Evolutionary conservation across 2,797 vertebrate species (phyloP).

Genomic region (Pempheris klunzingeri): DNA sequence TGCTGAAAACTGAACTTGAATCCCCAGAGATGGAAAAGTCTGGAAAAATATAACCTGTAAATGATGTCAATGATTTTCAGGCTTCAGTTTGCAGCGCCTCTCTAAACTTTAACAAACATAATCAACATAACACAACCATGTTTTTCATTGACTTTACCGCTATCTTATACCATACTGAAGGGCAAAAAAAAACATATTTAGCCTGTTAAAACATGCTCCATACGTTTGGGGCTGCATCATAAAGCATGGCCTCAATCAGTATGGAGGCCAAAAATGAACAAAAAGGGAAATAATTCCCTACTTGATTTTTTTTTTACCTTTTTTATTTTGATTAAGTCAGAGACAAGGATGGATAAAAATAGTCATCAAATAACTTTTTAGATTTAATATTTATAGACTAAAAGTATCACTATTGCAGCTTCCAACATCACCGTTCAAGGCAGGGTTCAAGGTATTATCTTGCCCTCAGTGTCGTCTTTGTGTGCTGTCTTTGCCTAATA

Average conservation of each 20-base stretch:
- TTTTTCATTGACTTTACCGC: neutral
- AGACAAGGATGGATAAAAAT: neutral
- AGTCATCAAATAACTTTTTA: neutral
- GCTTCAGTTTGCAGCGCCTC: neutral
- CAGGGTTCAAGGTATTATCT: neutral
- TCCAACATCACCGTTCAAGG: no score
- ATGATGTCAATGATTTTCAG: neutral
- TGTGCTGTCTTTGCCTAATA: constrained; percentile 56
- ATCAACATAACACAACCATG: no score
- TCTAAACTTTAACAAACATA: no score
- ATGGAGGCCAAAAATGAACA: neutral
- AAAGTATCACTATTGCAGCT: constrained; percentile 5
- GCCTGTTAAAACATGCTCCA: neutral
- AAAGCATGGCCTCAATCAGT: neutral
- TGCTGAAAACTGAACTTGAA: constrained; percentile 30
- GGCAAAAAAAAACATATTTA: neutral
- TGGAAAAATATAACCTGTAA: neutral
- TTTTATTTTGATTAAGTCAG: neutral
- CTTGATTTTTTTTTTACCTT: neutral
- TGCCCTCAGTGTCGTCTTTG: constrained; percentile 40
- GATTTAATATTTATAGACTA: neutral
- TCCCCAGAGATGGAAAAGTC: constrained; percentile 11
- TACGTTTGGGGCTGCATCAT: neutral
- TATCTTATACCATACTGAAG: neutral
- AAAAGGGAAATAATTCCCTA: neutral